phyloP scores from a whole-genome alignment of 2,797 vertebrate species.

The Pempheris klunzingeri region DNA sequence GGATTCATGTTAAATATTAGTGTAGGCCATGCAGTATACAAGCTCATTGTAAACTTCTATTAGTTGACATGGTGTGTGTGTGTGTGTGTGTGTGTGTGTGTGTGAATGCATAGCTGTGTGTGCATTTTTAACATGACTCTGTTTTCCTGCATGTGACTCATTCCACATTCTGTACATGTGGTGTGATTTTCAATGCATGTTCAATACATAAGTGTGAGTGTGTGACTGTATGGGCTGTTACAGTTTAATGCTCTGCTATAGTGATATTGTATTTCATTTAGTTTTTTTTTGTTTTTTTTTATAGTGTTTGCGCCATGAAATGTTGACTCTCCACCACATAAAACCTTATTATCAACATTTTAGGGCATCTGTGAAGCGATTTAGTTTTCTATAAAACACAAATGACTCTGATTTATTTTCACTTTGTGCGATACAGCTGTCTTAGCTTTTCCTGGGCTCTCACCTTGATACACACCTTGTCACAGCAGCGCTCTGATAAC shows the following conservation, averaged over 20 bases:
- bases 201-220: conserved; percentile 8
- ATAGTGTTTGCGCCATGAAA: neutral
- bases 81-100: neutral
- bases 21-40: neutral
- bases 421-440: conserved; percentile 6
- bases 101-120: conserved; percentile 3
- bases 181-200: conserved; percentile 38
- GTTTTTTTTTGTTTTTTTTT: no score
- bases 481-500: conserved; percentile 51
- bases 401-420: conserved; percentile 11
- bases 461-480: conserved; percentile 62
- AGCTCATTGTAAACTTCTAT: conserved; percentile 24
- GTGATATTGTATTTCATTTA: no score
- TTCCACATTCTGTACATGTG: conserved; percentile 24
- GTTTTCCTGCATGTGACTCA: conserved; percentile 31
- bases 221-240: conserved; percentile 14
- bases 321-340: neutral
- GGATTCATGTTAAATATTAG: conserved; percentile 45
- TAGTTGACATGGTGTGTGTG: conserved; percentile 9
- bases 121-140: conserved; percentile 34
- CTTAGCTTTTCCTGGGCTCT: conserved; percentile 23
- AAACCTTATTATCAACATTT: conserved; percentile 6
- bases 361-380: neutral
- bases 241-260: no score
- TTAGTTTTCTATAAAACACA: neutral